Evolutionary conservation across 2,888 invertebrate species (phyloP).

Genomic region (Caenorhabditis plicata): DNA sequence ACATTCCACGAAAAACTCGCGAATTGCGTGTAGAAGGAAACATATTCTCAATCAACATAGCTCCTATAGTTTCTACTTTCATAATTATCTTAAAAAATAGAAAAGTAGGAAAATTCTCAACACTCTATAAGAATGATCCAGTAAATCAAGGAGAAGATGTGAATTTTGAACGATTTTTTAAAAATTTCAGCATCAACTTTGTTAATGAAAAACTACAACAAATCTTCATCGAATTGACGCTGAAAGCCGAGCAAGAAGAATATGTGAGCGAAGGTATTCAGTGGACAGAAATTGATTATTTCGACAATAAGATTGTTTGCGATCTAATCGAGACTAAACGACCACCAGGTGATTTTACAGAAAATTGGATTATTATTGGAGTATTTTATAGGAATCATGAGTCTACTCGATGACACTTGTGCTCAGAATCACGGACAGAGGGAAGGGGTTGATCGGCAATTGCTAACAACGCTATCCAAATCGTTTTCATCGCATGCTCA

Average conservation of each 20-base stretch:
- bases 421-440: conserved; percentile 75
- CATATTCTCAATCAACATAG: too few species aligned
- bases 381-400: conserved; percentile 69
- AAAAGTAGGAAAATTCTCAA: too few species aligned
- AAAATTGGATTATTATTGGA: not conserved
- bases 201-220: conserved; percentile 77
- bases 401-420: conserved; percentile 75
- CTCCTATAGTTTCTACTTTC: too few species aligned
- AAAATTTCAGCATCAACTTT: conserved; percentile 73
- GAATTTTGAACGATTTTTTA: too few species aligned
- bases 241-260: conserved; percentile 72
- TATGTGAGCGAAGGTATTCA: conserved; percentile 67
- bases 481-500: conserved; percentile 70
- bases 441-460: conserved; percentile 71
- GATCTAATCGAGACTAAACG: conserved; percentile 74
- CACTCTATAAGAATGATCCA: too few species aligned
- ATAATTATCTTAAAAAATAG: too few species aligned
- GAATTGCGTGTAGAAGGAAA: too few species aligned
- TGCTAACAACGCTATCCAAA: conserved; percentile 35
- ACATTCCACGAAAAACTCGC: too few species aligned
- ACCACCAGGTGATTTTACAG: conserved; percentile 69
- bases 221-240: conserved; percentile 76
- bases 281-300: conserved; percentile 75
- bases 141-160: too few species aligned
- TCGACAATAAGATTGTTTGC: conserved; percentile 76